Evolutionary conservation across 35 echinoderm and acorn worm species (phyloP).

Genomic region (Lytechinus variegatus): DNA sequence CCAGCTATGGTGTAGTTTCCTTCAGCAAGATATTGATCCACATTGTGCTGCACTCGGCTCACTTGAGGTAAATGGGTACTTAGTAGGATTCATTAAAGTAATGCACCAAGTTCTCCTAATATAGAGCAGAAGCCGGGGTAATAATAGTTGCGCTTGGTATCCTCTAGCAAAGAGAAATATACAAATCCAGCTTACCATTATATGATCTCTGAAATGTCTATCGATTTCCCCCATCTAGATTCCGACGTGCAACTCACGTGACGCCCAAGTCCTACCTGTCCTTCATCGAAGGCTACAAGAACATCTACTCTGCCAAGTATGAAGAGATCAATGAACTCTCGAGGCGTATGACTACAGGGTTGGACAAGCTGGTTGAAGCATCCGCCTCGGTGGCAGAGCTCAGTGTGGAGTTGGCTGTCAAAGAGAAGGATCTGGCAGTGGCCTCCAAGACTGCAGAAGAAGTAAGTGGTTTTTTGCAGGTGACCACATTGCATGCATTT

Average conservation of each 20-base stretch:
- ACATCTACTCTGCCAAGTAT: slow-evolving; percentile 85
- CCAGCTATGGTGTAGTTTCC: too few relatives aligned
- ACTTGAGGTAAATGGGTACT: too few relatives aligned
- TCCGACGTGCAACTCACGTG: slow-evolving; percentile 96
- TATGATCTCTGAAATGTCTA: too few relatives aligned
- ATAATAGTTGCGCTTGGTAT: too few relatives aligned
- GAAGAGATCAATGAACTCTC: slow-evolving; percentile 94
- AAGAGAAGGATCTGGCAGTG: slow-evolving; percentile 96
- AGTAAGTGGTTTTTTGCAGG: slow-evolving; percentile 49
- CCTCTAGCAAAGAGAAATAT: too few relatives aligned
- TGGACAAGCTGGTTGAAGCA: slow-evolving; percentile 96
- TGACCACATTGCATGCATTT: not conserved
- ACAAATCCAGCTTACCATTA: too few relatives aligned
- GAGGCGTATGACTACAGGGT: slow-evolving; percentile 92
- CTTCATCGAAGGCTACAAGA: slow-evolving; percentile 98
- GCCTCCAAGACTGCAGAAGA: slow-evolving; percentile 91
- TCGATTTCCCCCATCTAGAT: slow-evolving; percentile 47
- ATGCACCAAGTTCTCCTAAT: too few relatives aligned
- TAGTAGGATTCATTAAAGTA: too few relatives aligned
- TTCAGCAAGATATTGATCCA: too few relatives aligned
- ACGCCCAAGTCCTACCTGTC: slow-evolving; percentile 99
- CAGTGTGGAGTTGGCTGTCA: slow-evolving; percentile 81
- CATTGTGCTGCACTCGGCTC: too few relatives aligned
- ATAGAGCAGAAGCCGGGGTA: too few relatives aligned
- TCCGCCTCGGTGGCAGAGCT: slow-evolving; percentile 84